phyloP scores from a whole-genome alignment of 1,140 invertebrate species.

The Macrosteles quadrilineatus region DNA sequence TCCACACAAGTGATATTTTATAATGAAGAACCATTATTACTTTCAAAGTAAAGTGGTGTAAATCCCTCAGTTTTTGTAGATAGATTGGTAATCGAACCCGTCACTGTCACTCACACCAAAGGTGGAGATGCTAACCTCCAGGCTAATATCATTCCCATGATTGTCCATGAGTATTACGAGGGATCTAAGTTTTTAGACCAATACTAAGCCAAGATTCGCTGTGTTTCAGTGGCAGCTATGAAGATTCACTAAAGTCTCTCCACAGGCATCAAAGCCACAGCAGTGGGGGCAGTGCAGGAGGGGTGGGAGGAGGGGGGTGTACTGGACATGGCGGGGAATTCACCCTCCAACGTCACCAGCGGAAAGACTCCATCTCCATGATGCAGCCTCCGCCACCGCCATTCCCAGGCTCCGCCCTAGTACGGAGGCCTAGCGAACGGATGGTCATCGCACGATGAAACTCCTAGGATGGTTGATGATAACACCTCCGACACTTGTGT shows the following conservation, averaged over 20 bases:
- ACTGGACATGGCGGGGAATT: conserved; percentile 22
- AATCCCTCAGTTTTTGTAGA: too few species aligned
- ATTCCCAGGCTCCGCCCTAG: conserved; percentile 20
- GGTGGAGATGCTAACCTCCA: too few species aligned
- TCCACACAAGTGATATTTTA: too few species aligned
- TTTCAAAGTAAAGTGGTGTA: too few species aligned
- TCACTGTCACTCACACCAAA: too few species aligned
- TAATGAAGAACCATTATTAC: too few species aligned
- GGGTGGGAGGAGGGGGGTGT: conserved; percentile 7
- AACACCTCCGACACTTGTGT: not conserved
- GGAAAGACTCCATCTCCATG: conserved; percentile 12
- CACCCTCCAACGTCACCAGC: not conserved
- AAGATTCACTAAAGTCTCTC: conserved; percentile 62
- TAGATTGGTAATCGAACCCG: too few species aligned
- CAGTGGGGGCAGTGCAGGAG: conserved; percentile 31
- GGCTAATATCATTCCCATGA: too few species aligned
- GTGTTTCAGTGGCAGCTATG: conserved; percentile 59
- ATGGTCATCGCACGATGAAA: conserved; percentile 28
- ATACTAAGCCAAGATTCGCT: too few species aligned
- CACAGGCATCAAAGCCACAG: conserved; percentile 39
- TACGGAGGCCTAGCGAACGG: conserved; percentile 30
- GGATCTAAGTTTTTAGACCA: not conserved
- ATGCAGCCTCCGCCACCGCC: conserved; percentile 28
- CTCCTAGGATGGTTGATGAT: not conserved
- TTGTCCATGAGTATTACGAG: too few species aligned